Evolutionary conservation across 2,113 vertebrate genomes (phyloP), one percentile per base, ranked within the genome.

Genomic region (Crocuta crocuta): DNA sequence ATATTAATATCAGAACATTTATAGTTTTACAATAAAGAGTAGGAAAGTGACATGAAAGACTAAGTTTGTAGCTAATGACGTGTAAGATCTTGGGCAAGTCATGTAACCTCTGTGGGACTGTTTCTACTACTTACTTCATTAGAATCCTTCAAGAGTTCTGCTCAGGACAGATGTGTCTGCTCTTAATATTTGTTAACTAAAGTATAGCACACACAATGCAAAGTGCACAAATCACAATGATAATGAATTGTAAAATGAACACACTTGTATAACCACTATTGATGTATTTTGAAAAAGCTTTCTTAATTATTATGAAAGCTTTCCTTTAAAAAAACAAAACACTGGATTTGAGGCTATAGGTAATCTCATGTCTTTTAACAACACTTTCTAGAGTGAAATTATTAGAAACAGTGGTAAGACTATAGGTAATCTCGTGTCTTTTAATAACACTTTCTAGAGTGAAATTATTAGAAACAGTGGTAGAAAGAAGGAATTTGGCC

Each of bases 161-260:
- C 21, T 23, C 43, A 83, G 83, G 23, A 70, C 21, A 95, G 31
- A 55, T 89, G 4, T 70, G 50, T 95, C 79, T 82, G 5, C 50
- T 84, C 95, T 76, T 21, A n/a, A 61, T 89, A 79, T 73, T 79
- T 86, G 61, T 89, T 81, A 89, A 81, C 82, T 95, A 39, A 90
- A 93, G 73, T 88, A 21, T 91, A 74, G 82, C 26, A 90, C 43
- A 80, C 68, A 66, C 16, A 95, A 91, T n/a, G 45, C 79, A 55
- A 81, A 88, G 28, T 78, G 2, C 45, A 91, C 39, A 89, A 65
- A 80, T 87, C 10, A 5, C 96, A 95, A 82, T 2, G 6, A 48
- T 80, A 81, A 78, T 89, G 43, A 96, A 65, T 83, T 95, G 80
- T 74, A 93, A 97, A 97, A 93, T 95, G 39, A 94, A 76, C n/a